A percentile compares a stretch with the other conserved stretches of the same genome.
These are phyloP conservation scores for Stylophora pistillata DNA, from an alignment of 64 coral and sea anemone genomes.

Conservation along the genomic window DNA sequence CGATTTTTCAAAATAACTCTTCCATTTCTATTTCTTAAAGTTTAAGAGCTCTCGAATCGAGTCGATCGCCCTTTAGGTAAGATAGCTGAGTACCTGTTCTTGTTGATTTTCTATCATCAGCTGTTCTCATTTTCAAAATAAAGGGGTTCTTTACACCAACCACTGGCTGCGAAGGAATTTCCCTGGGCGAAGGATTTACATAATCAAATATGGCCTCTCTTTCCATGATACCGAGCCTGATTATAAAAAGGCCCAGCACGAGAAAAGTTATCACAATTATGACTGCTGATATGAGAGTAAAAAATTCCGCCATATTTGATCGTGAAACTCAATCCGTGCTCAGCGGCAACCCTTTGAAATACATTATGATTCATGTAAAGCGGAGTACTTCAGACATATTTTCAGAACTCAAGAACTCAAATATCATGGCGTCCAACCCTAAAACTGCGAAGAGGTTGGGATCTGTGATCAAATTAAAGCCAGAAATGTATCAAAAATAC, in stretches of 20 bases:
- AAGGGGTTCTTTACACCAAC: conserved; percentile 85
- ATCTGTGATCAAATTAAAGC: conserved; percentile 88
- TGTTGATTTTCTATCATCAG: neutral
- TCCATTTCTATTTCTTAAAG: no score
- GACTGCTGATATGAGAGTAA: conserved; percentile 54
- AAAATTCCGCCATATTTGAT: conserved; percentile 81
- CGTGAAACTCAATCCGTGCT: no score
- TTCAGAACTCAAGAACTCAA: no score
- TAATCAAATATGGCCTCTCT: conserved; percentile 51
- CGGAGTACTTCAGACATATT: neutral
- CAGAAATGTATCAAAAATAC: conserved; percentile 78
- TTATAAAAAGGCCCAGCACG: conserved; percentile 66
- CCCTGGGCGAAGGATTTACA: conserved; percentile 32
- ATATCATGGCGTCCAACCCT: conserved; percentile 42
- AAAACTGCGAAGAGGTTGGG: conserved; percentile 80
- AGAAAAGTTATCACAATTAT: conserved; percentile 62
- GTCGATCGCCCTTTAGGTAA: neutral
- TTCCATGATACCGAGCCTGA: conserved; percentile 80
- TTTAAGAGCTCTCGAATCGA: no score
- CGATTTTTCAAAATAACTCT: no score
- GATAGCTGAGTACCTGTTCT: conserved; percentile 9
- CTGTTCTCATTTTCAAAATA: conserved; percentile 15
- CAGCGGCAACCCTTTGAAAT: neutral
- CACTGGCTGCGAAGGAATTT: conserved; percentile 61
- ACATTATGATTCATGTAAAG: neutral